Evolutionary conservation across 2,797 vertebrate genomes (phyloP).

Genomic region (Stomatorhinus walkeri): DNA sequence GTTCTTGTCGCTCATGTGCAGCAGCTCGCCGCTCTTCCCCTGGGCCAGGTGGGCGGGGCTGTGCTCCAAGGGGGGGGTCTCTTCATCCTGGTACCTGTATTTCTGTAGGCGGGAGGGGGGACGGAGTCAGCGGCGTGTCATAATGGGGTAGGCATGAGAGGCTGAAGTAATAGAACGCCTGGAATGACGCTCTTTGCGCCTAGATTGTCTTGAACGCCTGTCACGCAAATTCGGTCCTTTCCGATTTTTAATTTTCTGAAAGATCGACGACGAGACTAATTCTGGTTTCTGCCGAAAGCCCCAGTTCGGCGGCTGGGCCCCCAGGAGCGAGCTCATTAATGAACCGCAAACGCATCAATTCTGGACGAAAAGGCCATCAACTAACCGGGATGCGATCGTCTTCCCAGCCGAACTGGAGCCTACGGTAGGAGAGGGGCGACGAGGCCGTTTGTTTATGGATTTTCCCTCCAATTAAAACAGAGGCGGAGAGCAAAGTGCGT

Average conservation of each 20-base stretch:
- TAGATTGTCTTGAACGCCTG: neutral
- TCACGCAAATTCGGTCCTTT: neutral
- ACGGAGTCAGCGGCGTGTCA: neutral
- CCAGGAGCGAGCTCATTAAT: neutral
- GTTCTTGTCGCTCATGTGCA: constrained; percentile 61
- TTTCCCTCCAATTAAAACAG: neutral
- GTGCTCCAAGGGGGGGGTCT: constrained; percentile 76
- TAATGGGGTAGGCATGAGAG: neutral
- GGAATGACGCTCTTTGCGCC: neutral
- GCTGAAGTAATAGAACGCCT: neutral
- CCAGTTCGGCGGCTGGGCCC: neutral
- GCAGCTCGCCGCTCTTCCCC: constrained; percentile 68
- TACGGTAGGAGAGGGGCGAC: neutral
- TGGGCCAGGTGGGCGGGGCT: constrained; percentile 80
- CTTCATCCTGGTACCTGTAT: constrained; percentile 86
- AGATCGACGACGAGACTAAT: neutral
- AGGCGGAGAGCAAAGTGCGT: neutral
- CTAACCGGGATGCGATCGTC: neutral
- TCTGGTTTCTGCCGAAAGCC: neutral
- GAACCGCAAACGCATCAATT: neutral
- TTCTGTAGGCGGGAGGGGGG: constrained; percentile 56
- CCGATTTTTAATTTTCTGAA: neutral
- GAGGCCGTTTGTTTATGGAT: neutral
- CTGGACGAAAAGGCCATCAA: neutral
- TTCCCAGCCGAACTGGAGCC: neutral